Conservation (phyloP, 2,888 invertebrate genomes). For the Physocephala rufipes region DNA sequence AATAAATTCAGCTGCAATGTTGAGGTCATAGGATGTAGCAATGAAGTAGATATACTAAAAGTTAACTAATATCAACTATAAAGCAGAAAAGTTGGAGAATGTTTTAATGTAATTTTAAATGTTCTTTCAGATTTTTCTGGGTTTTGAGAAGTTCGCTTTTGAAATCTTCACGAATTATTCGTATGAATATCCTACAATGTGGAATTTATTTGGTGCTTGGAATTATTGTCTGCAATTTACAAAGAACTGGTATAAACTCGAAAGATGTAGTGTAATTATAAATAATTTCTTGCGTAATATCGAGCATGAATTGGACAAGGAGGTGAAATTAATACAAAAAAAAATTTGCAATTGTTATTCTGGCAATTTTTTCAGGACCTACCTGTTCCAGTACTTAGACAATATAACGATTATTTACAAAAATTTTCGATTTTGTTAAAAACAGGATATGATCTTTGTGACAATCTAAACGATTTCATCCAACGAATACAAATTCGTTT, state of each 20-base stretch:
- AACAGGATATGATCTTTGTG: conserved; percentile 37
- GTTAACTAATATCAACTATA: background rate
- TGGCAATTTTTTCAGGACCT: conserved; percentile 20
- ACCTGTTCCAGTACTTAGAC: background rate
- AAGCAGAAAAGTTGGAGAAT: background rate
- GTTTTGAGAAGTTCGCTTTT: conserved; percentile 37
- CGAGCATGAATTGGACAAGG: conserved; percentile 32
- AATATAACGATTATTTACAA: conserved; percentile 34
- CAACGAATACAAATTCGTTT: conserved; percentile 24
- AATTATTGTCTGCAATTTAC: conserved; percentile 36
- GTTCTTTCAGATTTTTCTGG: conserved; percentile 34
- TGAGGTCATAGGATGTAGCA: background rate
- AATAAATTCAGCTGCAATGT: background rate
- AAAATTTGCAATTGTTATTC: background rate
- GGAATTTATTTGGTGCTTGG: conserved; percentile 39
- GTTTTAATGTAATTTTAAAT: background rate
- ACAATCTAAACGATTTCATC: conserved; percentile 25
- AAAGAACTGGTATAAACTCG: conserved; percentile 40
- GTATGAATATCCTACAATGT: conserved; percentile 41
- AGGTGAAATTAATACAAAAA: conserved; percentile 28
- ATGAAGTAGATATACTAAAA: background rate
- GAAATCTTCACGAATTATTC: conserved; percentile 23
- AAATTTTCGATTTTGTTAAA: conserved; percentile 42
- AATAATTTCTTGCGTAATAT: conserved; percentile 32
- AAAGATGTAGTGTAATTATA: conserved; percentile 27